Evolutionary conservation across 2,113 vertebrate genomes (phyloP).

Genomic region (Nothocercus julius): DNA sequence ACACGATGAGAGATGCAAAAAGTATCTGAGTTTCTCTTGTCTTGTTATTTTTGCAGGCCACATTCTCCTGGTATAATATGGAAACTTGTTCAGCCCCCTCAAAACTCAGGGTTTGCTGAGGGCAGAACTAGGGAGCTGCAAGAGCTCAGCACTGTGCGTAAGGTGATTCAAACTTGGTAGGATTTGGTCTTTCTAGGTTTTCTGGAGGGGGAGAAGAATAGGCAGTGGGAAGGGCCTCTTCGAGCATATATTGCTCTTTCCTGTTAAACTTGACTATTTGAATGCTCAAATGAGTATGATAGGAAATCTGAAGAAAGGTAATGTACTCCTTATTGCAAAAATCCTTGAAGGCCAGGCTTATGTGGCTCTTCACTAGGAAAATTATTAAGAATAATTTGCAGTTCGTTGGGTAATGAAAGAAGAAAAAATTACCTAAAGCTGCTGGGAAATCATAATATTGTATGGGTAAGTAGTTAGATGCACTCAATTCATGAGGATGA

Average conservation of each 20-base stretch:
- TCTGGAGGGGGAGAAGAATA: neutral
- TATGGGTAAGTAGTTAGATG: neutral
- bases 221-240: neutral
- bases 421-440: neutral
- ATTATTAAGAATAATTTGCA: neutral
- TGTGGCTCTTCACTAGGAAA: neutral
- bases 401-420: slow-evolving; percentile 25
- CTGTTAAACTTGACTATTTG: neutral
- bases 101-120: neutral
- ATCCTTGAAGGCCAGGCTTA: neutral
- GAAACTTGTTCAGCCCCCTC: neutral
- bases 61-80: neutral
- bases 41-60: neutral
- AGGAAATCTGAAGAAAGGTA: neutral
- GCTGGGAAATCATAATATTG: neutral
- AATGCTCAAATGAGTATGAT: neutral
- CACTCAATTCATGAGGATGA: neutral
- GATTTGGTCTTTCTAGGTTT: neutral
- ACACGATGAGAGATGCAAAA: neutral
- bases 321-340: neutral
- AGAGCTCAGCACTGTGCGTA: neutral
- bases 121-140: neutral
- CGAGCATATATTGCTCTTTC: neutral
- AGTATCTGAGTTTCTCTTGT: neutral
- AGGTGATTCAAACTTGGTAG: neutral